phyloP scores from a whole-genome alignment of 2,113 vertebrate genomes.

The Tenebrosternarchus preto region DNA sequence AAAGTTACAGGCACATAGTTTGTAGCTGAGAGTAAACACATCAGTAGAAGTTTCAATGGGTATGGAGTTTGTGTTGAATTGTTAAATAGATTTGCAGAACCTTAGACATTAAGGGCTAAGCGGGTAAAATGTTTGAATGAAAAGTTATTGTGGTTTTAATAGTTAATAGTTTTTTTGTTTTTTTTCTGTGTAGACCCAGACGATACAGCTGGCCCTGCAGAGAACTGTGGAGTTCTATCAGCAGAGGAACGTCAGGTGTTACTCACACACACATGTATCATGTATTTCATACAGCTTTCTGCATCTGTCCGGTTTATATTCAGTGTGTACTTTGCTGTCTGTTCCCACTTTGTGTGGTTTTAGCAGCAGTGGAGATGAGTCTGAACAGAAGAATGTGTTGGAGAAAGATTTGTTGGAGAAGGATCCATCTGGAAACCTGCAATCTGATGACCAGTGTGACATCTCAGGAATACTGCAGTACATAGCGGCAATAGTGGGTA shows the following conservation, averaged over 20 bases:
- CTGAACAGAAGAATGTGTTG: conserved; percentile 80
- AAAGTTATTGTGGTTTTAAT: not conserved
- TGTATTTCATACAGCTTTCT: not conserved
- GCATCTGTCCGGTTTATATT: no score
- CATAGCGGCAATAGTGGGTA: conserved; percentile 91
- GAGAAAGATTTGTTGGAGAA: conserved; percentile 88
- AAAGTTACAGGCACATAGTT: no score
- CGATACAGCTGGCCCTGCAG: conserved; percentile 90
- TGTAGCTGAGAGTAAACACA: no score
- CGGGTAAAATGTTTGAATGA: no score
- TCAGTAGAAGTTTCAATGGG: no score
- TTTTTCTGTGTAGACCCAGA: conserved; percentile 83
- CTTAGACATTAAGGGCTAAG: not conserved
- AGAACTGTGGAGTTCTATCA: conserved; percentile 90
- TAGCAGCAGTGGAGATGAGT: conserved; percentile 82
- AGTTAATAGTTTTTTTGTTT: no score
- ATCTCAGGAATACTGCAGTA: conserved; percentile 95
- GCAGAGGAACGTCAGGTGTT: conserved; percentile 88
- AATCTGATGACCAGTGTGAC: conserved; percentile 84
- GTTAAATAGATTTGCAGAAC: not conserved
- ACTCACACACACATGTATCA: conserved; percentile 28
- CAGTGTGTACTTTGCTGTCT: not conserved
- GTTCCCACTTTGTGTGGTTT: conserved; percentile 26
- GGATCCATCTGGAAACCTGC: conserved; percentile 84
- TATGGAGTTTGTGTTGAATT: no score